phyloP scores from a whole-genome alignment of 2,797 vertebrate species.

The Mallotus villosus region DNA sequence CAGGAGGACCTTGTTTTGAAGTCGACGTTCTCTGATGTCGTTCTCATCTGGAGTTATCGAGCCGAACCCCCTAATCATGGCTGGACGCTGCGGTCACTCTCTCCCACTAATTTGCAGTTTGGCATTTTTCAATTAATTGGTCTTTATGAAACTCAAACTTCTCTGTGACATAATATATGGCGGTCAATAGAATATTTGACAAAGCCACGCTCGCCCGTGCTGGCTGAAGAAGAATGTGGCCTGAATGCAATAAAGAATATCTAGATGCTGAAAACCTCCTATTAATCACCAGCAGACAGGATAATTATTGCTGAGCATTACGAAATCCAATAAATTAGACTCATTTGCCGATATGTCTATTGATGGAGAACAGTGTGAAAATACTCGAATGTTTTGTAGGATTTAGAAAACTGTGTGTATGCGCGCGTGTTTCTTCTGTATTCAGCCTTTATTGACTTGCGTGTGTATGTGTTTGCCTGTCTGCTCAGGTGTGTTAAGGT shows the following conservation, averaged over 20 bases:
- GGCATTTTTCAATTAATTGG: constrained; percentile 44
- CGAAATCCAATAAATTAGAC: constrained; percentile 60
- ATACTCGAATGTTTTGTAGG: constrained; percentile 42
- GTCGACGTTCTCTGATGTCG: not conserved
- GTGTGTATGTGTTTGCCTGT: constrained; percentile 5
- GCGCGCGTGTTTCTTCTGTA: not conserved
- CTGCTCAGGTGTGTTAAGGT: not conserved
- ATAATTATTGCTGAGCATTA: constrained; percentile 61
- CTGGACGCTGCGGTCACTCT: constrained; percentile 13
- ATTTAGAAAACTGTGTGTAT: constrained; percentile 26
- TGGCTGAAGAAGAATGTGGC: constrained; percentile 50
- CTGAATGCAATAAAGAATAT: constrained; percentile 65
- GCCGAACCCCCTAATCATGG: not conserved
- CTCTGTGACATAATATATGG: constrained; percentile 43
- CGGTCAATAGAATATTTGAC: constrained; percentile 62
- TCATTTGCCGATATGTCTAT: constrained; percentile 61
- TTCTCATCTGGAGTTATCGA: not conserved
- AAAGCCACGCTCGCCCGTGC: constrained; percentile 41
- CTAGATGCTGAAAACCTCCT: constrained; percentile 54
- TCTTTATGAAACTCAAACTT: constrained; percentile 51
- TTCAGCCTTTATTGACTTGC: not conserved
- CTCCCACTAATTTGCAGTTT: constrained; percentile 33
- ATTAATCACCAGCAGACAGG: constrained; percentile 64
- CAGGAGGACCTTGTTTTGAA: not conserved
- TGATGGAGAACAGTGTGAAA: constrained; percentile 46